phyloP scores from a whole-genome alignment of 1,140 invertebrate genomes.

The Tribolium madens region DNA sequence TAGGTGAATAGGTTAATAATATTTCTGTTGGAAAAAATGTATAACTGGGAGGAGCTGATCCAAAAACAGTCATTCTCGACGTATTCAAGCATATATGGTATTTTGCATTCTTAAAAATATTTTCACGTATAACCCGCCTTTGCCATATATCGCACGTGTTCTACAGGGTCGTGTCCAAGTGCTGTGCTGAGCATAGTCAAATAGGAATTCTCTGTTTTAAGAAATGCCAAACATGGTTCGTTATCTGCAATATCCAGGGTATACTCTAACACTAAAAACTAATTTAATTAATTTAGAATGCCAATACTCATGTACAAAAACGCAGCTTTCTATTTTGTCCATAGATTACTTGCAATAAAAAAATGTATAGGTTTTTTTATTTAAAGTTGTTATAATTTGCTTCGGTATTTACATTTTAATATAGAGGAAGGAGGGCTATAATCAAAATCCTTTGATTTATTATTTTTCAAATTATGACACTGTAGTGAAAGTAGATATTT shows the following conservation, averaged over 20 bases:
- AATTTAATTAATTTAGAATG: neutral
- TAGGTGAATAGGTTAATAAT: neutral
- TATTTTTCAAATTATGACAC: neutral
- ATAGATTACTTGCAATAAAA: neutral
- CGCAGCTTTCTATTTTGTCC: neutral
- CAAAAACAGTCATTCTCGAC: neutral
- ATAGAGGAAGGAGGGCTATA: neutral
- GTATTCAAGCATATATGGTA: neutral
- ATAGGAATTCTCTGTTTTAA: neutral
- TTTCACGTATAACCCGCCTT: conserved; percentile 32
- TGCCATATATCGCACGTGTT: conserved; percentile 25
- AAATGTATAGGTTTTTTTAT: neutral
- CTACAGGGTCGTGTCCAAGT: conserved; percentile 5
- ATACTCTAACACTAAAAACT: neutral
- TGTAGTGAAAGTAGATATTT: conserved; percentile 6
- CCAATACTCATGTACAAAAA: neutral
- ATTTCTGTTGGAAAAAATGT: neutral
- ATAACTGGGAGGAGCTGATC: neutral
- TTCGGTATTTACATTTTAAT: neutral
- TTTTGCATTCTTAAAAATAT: conserved; percentile 33
- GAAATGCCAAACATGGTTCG: neutral
- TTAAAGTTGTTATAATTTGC: neutral
- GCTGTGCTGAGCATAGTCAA: conserved; percentile 18
- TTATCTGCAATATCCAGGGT: neutral
- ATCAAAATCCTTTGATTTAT: neutral